Evolutionary conservation across 2,113 vertebrate species (phyloP), one percentile per base, ranked within the genome.

Genomic region (Sander vitreus): DNA sequence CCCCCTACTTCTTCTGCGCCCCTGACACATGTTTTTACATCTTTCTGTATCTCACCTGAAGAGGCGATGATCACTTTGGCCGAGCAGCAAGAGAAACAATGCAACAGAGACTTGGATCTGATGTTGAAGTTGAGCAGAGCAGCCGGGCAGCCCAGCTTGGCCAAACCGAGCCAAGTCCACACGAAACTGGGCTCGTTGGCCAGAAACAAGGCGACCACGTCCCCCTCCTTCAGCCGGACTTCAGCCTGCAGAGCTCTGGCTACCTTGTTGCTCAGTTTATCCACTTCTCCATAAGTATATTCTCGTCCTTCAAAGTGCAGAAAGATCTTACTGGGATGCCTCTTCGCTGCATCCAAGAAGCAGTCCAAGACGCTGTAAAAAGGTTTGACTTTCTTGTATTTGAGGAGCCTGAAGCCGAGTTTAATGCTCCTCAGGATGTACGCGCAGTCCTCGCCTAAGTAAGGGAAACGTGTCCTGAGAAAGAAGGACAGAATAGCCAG

Each of bases 61-160:
- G 87, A 93, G 7, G 86, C 85, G 57, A 97, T 80, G 16, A 97
- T 89, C 51, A 95, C 94, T 63, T 90, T 94, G 43, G 96, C 94
- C 6, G 91, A 93, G 59, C 95, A 96, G 91, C 95, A 94, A 54
- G 92, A 93, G 86, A 97, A 95, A 30, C 95, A 96, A 86, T 97
- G 95, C 77, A 96, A 78, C 77, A 97, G 91, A 13, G 95, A 95
- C 71, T 90, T 95, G 66, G 94, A 92, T 5, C 96, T 85, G 57
- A 96, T 95, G 86, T 96, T 96, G 25, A 93, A 95, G 89, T 97
- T 97, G 7, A 97, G 88, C 53, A 96, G 90, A 3, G 96, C 95
- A 0, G 93, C 91, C 23, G 90, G 47, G 11, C 96, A 96, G 69
- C 96, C 96, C 39, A 97, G 91, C 51, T 96, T 96, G 23, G 93